These are phyloP conservation scores for Turritopsis dohrnii DNA, from an alignment of 30 jellyfish, hydroid and myxozoan genomes.

Conservation along the genomic window DNA sequence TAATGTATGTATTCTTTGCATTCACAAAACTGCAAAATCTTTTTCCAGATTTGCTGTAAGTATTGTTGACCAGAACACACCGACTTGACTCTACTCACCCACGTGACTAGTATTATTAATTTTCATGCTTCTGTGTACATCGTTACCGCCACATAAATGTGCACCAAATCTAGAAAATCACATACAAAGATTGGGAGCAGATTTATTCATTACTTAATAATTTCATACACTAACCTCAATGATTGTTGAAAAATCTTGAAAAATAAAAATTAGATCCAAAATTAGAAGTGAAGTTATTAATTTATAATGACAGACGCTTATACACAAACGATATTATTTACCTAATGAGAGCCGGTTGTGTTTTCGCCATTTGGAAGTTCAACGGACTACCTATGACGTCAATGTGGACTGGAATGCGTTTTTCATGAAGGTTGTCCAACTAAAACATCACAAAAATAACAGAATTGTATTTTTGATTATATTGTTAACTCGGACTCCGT, in stretches of 20 bases:
- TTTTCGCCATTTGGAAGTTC: conserved; percentile 65
- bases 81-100: no score
- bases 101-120: conserved; percentile 69
- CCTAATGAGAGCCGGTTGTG: conserved; percentile 77
- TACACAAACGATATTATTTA: background rate
- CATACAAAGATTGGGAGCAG: background rate
- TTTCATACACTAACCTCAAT: no score
- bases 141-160: conserved; percentile 67
- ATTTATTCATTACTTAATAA: background rate
- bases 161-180: conserved; percentile 70
- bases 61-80: no score
- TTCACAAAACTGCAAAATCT: no score
- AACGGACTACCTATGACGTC: conserved; percentile 85
- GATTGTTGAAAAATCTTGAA: no score
- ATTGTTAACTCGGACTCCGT: no score
- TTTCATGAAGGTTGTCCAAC: conserved; percentile 48
- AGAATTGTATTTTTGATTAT: no score
- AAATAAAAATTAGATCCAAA: no score
- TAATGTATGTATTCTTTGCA: no score
- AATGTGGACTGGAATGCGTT: conserved; percentile 56
- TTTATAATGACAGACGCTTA: no score
- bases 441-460: background rate
- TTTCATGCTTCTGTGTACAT: conserved; percentile 45
- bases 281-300: no score
- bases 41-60: no score